Evolutionary conservation across 1,140 invertebrate species (phyloP), one percentile per base, ranked within the genome.

Genomic region (Psix sp.): DNA sequence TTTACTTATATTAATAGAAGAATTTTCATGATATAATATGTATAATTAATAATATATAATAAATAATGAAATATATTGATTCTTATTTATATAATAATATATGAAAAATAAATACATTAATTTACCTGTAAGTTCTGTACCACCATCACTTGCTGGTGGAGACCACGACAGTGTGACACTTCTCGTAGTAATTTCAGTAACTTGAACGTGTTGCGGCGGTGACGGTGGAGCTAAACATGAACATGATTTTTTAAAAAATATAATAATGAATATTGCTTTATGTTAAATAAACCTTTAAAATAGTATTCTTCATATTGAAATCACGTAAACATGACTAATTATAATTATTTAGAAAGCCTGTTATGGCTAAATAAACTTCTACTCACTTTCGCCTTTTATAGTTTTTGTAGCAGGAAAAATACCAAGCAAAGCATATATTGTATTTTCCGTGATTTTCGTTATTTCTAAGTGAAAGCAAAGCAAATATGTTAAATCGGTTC

Each of bases 111-210:
- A 24, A 29, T 29, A n/a, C 6, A 29, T 2, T 10, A 26, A 72
- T 73, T 82, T 87, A 93, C 92, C 94, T 65, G 94, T 96, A 14
- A 99, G 89, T 78, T 94, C 92, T 46, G 93, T 92, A 66, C 96
- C 96, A 77, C 96, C 96, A 59, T 93, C 94, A 73, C 91, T 92
- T 52, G 89, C 87, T 9, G 97, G 96, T 38, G 94, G 92, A 70
- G 92, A 90, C 97, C 96, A 98, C 74, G 91, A 90, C 11, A 97
- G 86, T 3, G 94, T 95, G 0, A 95, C 93, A 75, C 94, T 95
- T 81, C 93, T 91, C 67, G 94, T 95, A 1, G 95, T 96, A 6
- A 96, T 90, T 72, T 95, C 93, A 9, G 89, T 90, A 0, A 95
- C 91, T 40, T 89, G 88, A 6, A 98, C 89, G 76, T 94, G 93